Evolutionary conservation across 2,113 vertebrate genomes (phyloP), one percentile per base, ranked within the genome.

Genomic region (Gymnobelideus leadbeateri): DNA sequence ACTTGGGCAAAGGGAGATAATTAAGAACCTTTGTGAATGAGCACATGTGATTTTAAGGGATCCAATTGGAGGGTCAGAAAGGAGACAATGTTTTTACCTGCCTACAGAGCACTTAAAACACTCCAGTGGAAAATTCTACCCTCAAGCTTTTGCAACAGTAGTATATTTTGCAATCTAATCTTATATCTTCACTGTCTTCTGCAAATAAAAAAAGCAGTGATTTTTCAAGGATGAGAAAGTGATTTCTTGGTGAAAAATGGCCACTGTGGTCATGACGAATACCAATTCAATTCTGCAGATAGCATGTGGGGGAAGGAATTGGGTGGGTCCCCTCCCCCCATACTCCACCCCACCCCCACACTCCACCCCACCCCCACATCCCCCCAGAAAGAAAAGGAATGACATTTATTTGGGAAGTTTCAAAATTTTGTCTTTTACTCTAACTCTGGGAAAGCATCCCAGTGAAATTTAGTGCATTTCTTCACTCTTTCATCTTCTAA

Each of bases 401-500:
- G 49, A 8, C 52, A 47, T 47, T 92, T 91, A 92, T 96, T 53
- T 54, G 49, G 37, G 26, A 49, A 95, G 57, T 93, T 5, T 31
- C 77, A 92, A 89, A 31, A 4, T 24, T 89, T 95, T 89, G 37
- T 47, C 77, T 95, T 97, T 94, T 91, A 90, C 53, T 51, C 61
- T 93, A 55, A 93, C n/a, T 16, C 51, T 91, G 28, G 94, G 28
- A 23, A 55, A 92, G 89, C 47, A 23, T 28, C 93, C 26, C 51
- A 91, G 12, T 54, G 3, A 92, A 50, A 53, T 94, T 94, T 16
- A 46, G 10, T 92, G 31, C 54, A 26, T 89, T 92, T 50, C 61
- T 95, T 95, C 90, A 46, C 52, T 89, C 24, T 94, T 90, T 24
- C 31, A n/a, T 92, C 84, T 77, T 96, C 91, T 90, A 51, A 96